These are phyloP conservation scores for Pachycephus smyrnensis DNA, from an alignment of 2,888 invertebrate species.

Conservation along the genomic window DNA sequence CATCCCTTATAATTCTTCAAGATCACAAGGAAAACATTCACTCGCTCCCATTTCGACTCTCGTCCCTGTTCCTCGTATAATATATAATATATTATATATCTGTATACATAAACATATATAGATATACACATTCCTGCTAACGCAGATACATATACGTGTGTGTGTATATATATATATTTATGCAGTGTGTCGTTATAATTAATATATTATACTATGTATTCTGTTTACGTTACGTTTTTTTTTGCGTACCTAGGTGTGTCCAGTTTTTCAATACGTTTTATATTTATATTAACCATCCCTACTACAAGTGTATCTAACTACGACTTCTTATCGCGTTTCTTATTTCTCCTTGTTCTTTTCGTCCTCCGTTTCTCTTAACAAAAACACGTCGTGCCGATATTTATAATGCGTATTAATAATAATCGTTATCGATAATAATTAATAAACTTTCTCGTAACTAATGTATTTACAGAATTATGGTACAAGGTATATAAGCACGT, in stretches of 20 bases:
- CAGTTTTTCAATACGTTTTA: constrained; percentile 37
- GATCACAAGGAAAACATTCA: no score
- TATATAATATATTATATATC: constrained; percentile 34
- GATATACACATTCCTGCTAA: constrained; percentile 33
- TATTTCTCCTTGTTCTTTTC: neutral
- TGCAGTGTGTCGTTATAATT: constrained; percentile 37
- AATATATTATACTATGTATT: constrained; percentile 53
- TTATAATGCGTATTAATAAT: constrained; percentile 31
- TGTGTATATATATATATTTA: constrained; percentile 34
- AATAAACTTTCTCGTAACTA: constrained; percentile 51
- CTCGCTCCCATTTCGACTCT: neutral
- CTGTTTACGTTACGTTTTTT: constrained; percentile 33
- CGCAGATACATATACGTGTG: constrained; percentile 35
- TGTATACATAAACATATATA: constrained; percentile 41
- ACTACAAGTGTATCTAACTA: constrained; percentile 33
- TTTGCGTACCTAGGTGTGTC: constrained; percentile 40
- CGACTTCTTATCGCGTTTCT: constrained; percentile 14
- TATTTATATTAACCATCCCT: constrained; percentile 24
- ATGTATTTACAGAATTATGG: constrained; percentile 58
- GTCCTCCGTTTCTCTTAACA: constrained; percentile 25
- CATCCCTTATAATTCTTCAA: no score
- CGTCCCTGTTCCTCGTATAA: constrained; percentile 12
- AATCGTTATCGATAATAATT: constrained; percentile 39
- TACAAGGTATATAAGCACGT: constrained; percentile 36
- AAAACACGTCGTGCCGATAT: constrained; percentile 29